These are phyloP conservation scores for Cylas formicarius DNA, from an alignment of 1,140 invertebrate genomes.

Conservation along the genomic window DNA sequence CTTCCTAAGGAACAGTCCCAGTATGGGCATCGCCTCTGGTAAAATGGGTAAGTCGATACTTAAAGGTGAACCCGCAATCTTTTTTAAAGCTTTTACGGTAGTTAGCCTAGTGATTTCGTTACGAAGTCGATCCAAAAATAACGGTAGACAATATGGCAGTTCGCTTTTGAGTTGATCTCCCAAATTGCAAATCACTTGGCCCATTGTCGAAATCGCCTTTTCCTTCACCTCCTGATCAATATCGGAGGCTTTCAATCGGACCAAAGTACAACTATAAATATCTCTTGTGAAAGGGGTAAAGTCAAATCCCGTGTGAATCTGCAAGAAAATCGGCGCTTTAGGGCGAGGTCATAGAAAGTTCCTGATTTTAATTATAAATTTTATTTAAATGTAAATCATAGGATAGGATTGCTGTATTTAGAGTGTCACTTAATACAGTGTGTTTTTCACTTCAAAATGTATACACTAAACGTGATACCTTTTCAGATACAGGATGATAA, in stretches of 20 bases:
- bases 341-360: neutral
- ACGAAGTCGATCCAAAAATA: slow-evolving; percentile 87
- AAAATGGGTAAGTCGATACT: slow-evolving; percentile 84
- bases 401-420: too few species aligned
- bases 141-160: slow-evolving; percentile 77
- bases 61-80: slow-evolving; percentile 85
- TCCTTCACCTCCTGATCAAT: slow-evolving; percentile 99
- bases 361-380: neutral
- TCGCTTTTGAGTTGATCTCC: slow-evolving; percentile 75
- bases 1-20: slow-evolving; percentile 92
- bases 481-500: too few species aligned
- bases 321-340: neutral
- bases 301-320: slow-evolving; percentile 53
- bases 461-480: too few species aligned
- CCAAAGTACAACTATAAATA: slow-evolving; percentile 79
- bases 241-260: slow-evolving; percentile 85
- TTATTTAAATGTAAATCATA: neutral
- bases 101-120: slow-evolving; percentile 97
- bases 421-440: too few species aligned
- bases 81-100: slow-evolving; percentile 91
- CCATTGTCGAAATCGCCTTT: slow-evolving; percentile 94
- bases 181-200: slow-evolving; percentile 86
- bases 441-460: too few species aligned
- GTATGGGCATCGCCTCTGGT: slow-evolving; percentile 80
- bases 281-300: slow-evolving; percentile 70